Evolutionary conservation across 2,888 invertebrate genomes (phyloP), one percentile per base, ranked within the genome.

Genomic region (Andrena chrysosceles): DNA sequence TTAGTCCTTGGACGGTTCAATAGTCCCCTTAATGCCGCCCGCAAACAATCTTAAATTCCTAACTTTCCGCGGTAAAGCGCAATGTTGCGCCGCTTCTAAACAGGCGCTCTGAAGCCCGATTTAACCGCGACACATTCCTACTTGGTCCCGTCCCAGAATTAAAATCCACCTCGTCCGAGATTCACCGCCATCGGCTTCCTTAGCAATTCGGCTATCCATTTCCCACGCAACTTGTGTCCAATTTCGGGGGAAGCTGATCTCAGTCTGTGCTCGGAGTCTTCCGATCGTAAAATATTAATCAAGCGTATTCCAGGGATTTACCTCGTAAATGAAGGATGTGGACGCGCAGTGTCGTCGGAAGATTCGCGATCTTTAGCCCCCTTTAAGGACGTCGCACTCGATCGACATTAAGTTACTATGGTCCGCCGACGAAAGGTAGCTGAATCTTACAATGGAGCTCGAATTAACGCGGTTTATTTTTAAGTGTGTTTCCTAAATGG

Each of bases 401-500:
- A 20, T 56, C 56, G 23, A 10, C 23, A 7, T 23, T 10, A 56
- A 26, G 23, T 56, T 13, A 23, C 10, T 2, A 3, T 56, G 23
- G 20, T 8, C 54, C 3, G 26, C 26, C 56, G 20, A 3, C 10
- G 56, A 56, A 20, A 23, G 26, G 23, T 20, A 13, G 23, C 10
- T 10, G 3, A 26, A 26, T 13, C 13, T 10, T 10, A 56, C 7
- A 26, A 4, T 23, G 7, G 8, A 56, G 7, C 35, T 23, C 63
- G 63, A 23, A 63, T 35, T 20, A 35, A 35, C 20, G 63, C 16
- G 13, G 63, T 20, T 56, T 23, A 63, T 33, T 20, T 63, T 63
- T 63, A 23, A 42, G 2, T 3, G 42, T 10, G 23, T 63, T 56
- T 26, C 63, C 10, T 42, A 42, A 63, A 63, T 23, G 13, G 63